A percentile compares a stretch with the other conserved stretches of the same genome.
phyloP scores from a whole-genome alignment of 1,140 invertebrate species.

The Drosophila parvula region DNA sequence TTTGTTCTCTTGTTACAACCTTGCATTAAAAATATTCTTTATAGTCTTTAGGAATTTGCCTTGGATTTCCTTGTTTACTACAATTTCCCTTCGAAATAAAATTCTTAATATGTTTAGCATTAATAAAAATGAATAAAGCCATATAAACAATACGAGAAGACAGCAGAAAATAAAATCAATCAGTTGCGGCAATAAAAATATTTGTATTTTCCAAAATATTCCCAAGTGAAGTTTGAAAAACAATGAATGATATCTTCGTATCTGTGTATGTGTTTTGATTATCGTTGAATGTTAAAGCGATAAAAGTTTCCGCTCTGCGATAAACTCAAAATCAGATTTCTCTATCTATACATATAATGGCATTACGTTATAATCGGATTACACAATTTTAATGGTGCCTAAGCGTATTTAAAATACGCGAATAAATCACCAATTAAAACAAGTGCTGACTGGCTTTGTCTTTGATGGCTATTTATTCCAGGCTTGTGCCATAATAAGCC shows the following conservation, averaged over 20 bases:
- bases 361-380: constrained; percentile 37
- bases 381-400: constrained; percentile 13
- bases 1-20: constrained; percentile 5
- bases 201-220: constrained; percentile 17
- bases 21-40: constrained; percentile 12
- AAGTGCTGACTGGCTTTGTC: constrained; percentile 13
- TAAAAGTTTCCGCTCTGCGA: constrained; percentile 13
- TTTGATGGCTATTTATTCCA: constrained; percentile 16
- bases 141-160: constrained; percentile 10
- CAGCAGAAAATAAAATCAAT: constrained; percentile 27
- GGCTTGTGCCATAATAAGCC: constrained; percentile 30
- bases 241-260: constrained; percentile 28
- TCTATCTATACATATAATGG: constrained; percentile 9
- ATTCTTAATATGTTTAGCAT: constrained; percentile 16
- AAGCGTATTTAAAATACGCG: constrained; percentile 19
- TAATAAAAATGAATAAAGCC: constrained; percentile 8
- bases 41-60: background rate
- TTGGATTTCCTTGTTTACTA: constrained; percentile 21
- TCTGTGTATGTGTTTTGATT: constrained; percentile 3
- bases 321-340: constrained; percentile 16
- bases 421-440: constrained; percentile 23
- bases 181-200: constrained; percentile 7
- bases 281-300: constrained; percentile 14
- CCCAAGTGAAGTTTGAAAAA: constrained; percentile 8
- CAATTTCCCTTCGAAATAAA: constrained; percentile 1